A percentile compares a stretch with the other conserved stretches of the same genome.
Evolutionary conservation across 2,797 vertebrate genomes (phyloP).

Genomic region (Chaenodraco wilsoni): DNA sequence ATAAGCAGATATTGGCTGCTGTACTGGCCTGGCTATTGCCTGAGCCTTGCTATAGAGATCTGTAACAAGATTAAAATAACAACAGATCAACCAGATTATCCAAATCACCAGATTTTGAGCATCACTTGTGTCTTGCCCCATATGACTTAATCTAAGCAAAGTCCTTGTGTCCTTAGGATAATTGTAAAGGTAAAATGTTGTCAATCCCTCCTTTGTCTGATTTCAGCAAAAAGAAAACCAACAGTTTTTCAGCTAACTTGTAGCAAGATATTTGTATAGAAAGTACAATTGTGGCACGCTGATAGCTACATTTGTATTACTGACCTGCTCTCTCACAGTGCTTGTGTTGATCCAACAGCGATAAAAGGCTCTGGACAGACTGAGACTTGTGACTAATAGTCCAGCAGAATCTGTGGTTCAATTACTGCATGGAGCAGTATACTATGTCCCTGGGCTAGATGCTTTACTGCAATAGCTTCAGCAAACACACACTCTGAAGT

Average conservation of each 20-base stretch:
- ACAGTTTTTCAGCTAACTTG: background rate
- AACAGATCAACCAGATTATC: constrained; percentile 2
- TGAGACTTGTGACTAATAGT: constrained; percentile 75
- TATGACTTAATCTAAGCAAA: background rate
- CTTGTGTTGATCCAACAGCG: constrained; percentile 64
- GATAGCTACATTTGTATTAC: constrained; percentile 58
- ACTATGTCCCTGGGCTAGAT: constrained; percentile 74
- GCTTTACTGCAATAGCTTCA: constrained; percentile 68
- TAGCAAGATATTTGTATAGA: constrained; percentile 19
- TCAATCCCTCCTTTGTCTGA: background rate
- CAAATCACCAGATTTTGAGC: too few relatives aligned
- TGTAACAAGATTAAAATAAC: background rate
- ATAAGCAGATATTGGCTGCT: background rate
- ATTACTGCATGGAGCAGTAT: constrained; percentile 76
- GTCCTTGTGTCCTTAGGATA: too few relatives aligned
- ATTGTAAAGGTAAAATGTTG: background rate
- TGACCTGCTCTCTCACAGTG: constrained; percentile 49
- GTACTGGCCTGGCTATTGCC: background rate
- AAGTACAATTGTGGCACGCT: constrained; percentile 16
- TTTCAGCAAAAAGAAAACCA: constrained; percentile 2
- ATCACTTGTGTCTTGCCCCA: background rate
- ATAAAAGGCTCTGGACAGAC: constrained; percentile 69
- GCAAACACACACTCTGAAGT: constrained; percentile 49
- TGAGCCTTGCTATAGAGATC: background rate
- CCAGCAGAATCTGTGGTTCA: constrained; percentile 73